phyloP scores from a whole-genome alignment of 2,797 vertebrate species.

The Bovichtus variegatus region DNA sequence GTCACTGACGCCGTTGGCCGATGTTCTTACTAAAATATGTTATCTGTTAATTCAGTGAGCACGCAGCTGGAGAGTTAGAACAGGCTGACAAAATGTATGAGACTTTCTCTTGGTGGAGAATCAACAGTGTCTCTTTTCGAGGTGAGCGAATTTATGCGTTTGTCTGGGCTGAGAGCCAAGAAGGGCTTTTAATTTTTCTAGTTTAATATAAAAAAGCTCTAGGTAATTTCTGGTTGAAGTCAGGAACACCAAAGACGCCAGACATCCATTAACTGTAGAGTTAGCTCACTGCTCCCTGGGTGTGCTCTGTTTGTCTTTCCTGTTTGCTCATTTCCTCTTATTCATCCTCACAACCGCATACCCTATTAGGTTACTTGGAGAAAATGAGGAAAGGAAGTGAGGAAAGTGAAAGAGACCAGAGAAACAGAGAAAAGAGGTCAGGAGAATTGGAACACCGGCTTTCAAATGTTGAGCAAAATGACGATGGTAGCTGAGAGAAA shows the following conservation, averaged over 20 bases:
- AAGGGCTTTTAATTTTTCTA: slow-evolving; percentile 16
- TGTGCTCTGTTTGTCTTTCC: slow-evolving; percentile 23
- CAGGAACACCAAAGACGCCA: neutral
- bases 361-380: neutral
- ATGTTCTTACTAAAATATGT: slow-evolving; percentile 3
- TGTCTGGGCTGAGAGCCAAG: slow-evolving; percentile 29
- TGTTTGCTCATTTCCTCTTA: slow-evolving; percentile 27
- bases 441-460: neutral
- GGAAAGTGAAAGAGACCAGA: neutral
- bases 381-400: neutral
- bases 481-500: neutral
- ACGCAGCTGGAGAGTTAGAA: neutral
- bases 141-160: slow-evolving; percentile 23
- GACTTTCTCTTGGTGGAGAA: neutral
- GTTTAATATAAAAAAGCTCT: slow-evolving; percentile 16
- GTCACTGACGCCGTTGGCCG: neutral
- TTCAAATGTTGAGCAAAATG: neutral
- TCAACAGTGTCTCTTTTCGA: neutral
- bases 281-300: slow-evolving; percentile 19
- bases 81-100: neutral
- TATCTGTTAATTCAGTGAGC: slow-evolving; percentile 13
- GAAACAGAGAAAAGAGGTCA: neutral
- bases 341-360: slow-evolving; percentile 10
- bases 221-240: neutral
- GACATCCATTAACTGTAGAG: slow-evolving; percentile 16